Evolutionary conservation across 2,797 vertebrate genomes (phyloP), one percentile per base, ranked within the genome.

Genomic region (Pitangus sulphuratus): DNA sequence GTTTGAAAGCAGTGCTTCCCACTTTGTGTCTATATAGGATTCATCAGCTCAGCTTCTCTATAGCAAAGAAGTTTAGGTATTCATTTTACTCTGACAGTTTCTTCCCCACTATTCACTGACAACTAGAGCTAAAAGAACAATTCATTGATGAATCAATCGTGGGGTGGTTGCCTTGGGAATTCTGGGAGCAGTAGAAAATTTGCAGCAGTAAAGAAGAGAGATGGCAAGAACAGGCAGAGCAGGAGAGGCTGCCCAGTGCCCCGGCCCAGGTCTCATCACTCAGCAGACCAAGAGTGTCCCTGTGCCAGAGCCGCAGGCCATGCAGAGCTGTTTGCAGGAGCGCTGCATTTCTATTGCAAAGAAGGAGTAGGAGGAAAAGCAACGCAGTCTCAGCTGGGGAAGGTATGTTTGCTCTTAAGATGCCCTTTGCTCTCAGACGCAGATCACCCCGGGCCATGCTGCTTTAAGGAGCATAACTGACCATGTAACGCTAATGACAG

Each of bases 401-500:
- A 71, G 60, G n/a, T 4, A 0, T 20, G 13, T 20, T 58, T 40
- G 54, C 30, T 56, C n/a, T 30, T 2, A 30, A 48, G 24, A 47
- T 0, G 3, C 11, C 57, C 53, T 56, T 18, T 51, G 24, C 75
- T 25, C n/a, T 30, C 35, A 33, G 53, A 42, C 30, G 33, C 22
- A 40, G 47, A 25, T 1, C 37, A 7, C 30, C 11, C 1, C 4
- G 26, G 81, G 70, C 26, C 71, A 33, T 0, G 1, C 25, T 11
- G 18, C 48, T 42, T 31, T 53, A 18, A 3, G 25, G 16, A 1
- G 19, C 22, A 0, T 5, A 42, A 54, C 1, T 12, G 12, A 57
- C 31, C 8, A 11, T 0, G 5, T 4, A 56, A 35, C 0, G 0
- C 33, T 26, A 33, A 3, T 9, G 26, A 35, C 15, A 26, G 45